Base-by-base conservation (phyloP, 1,140 invertebrate genomes). In the Pissodes strobi region DNA sequence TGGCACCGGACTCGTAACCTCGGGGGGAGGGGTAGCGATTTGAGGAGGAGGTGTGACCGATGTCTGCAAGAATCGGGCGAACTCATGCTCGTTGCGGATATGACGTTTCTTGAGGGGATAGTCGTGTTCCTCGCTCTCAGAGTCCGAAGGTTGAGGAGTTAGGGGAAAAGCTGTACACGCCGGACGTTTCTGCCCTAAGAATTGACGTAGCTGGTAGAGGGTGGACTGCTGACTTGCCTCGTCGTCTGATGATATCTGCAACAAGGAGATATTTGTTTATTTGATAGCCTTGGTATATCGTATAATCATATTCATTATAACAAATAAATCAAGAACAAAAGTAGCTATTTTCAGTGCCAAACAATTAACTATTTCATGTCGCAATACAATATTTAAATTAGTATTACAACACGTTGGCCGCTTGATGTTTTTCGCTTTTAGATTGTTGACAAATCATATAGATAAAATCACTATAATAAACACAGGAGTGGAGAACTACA, bases 141-240 rank as follows among this genome's bases (percentile, higher is more conserved):
- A 84, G 69, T 85, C 84, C 1, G 83, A 84, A 10, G 83, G 81
- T 69, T 84, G 84, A 0, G 84, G 84, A 0, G 84, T 85, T 30
- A 83, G 79, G 68, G 71, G 68, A 67, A 76, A 64, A 39, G 61
- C 55, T 13, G 49, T 75, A 70, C 57, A 68, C 17, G 52, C 27
- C 49, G 74, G 58, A 74, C 80, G 76, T 77, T 81, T 81, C 75
- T 77, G 75, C 56, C 76, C 78, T 73, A 71, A 60, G 45, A 72
- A 64, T 9, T 57, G 53, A 9, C 65, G 60, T 1, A 69, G 41
- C 51, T 68, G 64, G 25, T 45, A 49, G 18, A 67, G 63, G 9
- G 66, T 66, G 21, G 69, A 64, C 0, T 52, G 39, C 19, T 71
- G 70, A 5, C 41, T 57, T 17, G 53, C 55, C 45, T 67, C 61